Percentiles rank a stretch among this genome's conserved stretches.
These are phyloP conservation scores for Maniola hyperantus DNA, from an alignment of 2,888 invertebrate genomes.

Conservation along the genomic window DNA sequence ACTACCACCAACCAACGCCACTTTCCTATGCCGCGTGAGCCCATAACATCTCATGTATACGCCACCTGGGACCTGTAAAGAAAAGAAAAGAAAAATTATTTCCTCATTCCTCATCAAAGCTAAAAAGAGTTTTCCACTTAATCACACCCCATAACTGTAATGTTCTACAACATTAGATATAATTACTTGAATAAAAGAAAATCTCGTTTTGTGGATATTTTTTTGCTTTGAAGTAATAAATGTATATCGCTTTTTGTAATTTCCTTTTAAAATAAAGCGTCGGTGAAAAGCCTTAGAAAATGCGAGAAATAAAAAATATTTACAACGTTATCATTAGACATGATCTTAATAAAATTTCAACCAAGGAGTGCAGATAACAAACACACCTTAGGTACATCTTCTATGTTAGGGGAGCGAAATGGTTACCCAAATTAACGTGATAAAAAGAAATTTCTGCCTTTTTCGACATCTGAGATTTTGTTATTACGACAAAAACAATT, in stretches of 20 bases:
- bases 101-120: not conserved
- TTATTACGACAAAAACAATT: not conserved
- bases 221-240: conserved; percentile 3
- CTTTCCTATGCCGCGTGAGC: conserved; percentile 75
- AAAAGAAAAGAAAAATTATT: conserved; percentile 43
- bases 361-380: conserved; percentile 20
- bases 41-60: conserved; percentile 81
- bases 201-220: conserved; percentile 13
- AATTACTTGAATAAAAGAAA: conserved; percentile 19
- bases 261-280: conserved; percentile 20
- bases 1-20: conserved; percentile 81
- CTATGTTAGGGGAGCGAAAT: conserved; percentile 4
- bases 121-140: not conserved
- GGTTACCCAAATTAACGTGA: conserved; percentile 8
- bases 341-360: conserved; percentile 25
- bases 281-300: conserved; percentile 5
- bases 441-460: conserved; percentile 3
- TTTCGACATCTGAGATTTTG: not conserved
- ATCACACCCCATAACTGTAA: not conserved
- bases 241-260: conserved; percentile 9
- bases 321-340: conserved; percentile 19
- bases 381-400: conserved; percentile 22
- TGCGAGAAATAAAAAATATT: conserved; percentile 12
- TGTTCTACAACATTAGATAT: conserved; percentile 4
- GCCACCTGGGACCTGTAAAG: conserved; percentile 68